Conservation (phyloP, 2,888 invertebrate genomes). For the Geotrupes spiniger region DNA sequence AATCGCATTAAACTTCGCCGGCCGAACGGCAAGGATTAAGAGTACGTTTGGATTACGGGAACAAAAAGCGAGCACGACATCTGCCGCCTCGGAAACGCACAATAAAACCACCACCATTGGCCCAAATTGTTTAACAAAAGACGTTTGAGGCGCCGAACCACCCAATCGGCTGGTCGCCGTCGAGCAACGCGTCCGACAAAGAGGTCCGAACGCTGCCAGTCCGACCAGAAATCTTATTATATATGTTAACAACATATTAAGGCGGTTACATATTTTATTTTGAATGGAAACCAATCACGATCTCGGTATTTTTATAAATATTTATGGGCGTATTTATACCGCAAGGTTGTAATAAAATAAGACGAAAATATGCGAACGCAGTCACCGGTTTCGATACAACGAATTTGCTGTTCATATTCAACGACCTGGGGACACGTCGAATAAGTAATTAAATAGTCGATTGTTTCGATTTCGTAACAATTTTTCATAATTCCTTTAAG, state of each 20-base stretch:
- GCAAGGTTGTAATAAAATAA: no score
- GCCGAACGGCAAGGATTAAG: constrained; percentile 16
- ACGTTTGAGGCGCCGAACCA: background rate
- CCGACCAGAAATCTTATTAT: constrained; percentile 23
- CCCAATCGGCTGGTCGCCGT: no score
- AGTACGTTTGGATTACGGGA: constrained; percentile 15
- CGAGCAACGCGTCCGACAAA: no score
- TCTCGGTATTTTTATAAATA: constrained; percentile 7
- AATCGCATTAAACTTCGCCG: background rate
- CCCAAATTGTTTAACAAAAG: constrained; percentile 15
- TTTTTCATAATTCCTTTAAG: no score
- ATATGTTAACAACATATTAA: constrained; percentile 25
- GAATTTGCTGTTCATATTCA: no score
- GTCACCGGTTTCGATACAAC: no score
- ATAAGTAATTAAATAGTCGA: no score
- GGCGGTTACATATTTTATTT: constrained; percentile 28
- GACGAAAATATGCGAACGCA: no score
- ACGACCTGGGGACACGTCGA: no score
- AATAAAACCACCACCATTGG: constrained; percentile 11
- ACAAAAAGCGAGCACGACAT: background rate
- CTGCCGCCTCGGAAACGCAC: constrained; percentile 1
- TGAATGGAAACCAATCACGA: constrained; percentile 7
- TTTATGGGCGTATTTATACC: constrained; percentile 5
- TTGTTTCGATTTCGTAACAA: no score
- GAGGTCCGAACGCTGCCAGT: background rate